A percentile compares a stretch with the other conserved stretches of the same genome.
Evolutionary conservation across 2,888 invertebrate species (phyloP).

Genomic region (Drepanosiphum platanoidis): DNA sequence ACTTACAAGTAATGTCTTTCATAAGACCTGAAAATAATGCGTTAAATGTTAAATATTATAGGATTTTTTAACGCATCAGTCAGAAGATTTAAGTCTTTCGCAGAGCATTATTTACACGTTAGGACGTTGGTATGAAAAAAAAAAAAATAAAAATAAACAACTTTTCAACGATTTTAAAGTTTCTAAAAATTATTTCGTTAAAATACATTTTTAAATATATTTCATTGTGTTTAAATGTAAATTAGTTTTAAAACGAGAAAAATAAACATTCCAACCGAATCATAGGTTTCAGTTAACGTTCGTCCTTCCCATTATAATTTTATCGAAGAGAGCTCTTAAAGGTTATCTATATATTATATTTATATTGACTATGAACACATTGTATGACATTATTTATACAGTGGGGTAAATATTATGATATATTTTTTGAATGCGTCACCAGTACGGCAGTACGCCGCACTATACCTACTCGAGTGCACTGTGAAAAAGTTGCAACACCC

Average conservation of each 20-base stretch:
- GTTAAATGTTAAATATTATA: background rate
- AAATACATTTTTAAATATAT: background rate
- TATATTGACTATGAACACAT: background rate
- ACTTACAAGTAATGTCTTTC: background rate
- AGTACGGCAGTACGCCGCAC: too few relatives aligned
- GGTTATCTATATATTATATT: background rate
- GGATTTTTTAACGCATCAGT: too few relatives aligned
- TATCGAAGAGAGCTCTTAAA: background rate
- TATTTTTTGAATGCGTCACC: conserved; percentile 17
- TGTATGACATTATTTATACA: background rate
- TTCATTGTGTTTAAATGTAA: background rate
- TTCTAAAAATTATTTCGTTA: background rate
- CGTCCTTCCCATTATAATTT: background rate
- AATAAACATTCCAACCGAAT: background rate
- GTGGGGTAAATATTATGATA: conserved; percentile 31
- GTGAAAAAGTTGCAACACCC: conserved; percentile 24
- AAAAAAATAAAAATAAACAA: too few relatives aligned
- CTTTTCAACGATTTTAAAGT: background rate
- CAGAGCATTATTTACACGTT: background rate
- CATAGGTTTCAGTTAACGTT: background rate
- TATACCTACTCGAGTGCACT: too few relatives aligned
- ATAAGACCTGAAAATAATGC: background rate
- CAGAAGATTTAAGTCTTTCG: background rate
- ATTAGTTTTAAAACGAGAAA: background rate
- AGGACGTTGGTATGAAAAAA: background rate